These are phyloP conservation scores for Mastigias papua DNA, from an alignment of 30 jellyfish, hydroid and myxozoan species.

Conservation along the genomic window DNA sequence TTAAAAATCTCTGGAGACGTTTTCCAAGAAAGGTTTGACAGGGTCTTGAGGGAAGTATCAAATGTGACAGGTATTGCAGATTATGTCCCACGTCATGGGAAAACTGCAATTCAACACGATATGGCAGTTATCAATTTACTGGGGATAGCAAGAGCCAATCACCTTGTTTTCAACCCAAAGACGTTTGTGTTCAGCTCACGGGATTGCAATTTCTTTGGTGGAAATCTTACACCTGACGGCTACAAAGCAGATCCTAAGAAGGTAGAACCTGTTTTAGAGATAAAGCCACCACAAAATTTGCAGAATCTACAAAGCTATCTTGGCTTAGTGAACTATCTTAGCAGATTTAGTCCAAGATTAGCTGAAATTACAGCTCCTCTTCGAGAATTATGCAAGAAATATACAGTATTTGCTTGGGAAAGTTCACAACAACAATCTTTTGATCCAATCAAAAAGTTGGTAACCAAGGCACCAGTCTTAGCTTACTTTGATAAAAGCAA, in stretches of 20 bases:
- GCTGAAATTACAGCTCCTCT: conserved; percentile 42
- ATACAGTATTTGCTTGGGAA: conserved; percentile 24
- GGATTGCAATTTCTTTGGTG: conserved; percentile 19
- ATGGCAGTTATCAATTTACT: conserved; percentile 6
- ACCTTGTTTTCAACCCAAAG: conserved; percentile 25
- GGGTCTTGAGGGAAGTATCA: neutral
- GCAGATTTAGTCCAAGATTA: conserved; percentile 5
- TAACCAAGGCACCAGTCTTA: conserved; percentile 36
- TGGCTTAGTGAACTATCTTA: conserved; percentile 52
- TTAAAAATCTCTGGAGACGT: conserved; percentile 31
- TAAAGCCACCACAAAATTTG: conserved; percentile 18
- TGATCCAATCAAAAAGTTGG: neutral
- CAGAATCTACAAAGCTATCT: conserved; percentile 31
- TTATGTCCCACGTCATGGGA: conserved; percentile 1
- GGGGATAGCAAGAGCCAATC: conserved; percentile 2
- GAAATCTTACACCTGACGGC: conserved; percentile 21
- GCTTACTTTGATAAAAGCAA: conserved; percentile 37
- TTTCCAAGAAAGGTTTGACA: conserved; percentile 20
- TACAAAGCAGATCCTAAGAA: conserved; percentile 9
- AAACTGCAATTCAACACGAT: conserved; percentile 36
- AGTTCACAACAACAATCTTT: conserved; percentile 52
- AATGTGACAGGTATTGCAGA: conserved; percentile 36
- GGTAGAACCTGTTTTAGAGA: conserved; percentile 16
- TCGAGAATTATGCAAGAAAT: conserved; percentile 21
- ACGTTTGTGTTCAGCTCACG: conserved; percentile 18